phyloP scores from a whole-genome alignment of 2,888 invertebrate genomes.

The Sphaerophoria rueppellii region DNA sequence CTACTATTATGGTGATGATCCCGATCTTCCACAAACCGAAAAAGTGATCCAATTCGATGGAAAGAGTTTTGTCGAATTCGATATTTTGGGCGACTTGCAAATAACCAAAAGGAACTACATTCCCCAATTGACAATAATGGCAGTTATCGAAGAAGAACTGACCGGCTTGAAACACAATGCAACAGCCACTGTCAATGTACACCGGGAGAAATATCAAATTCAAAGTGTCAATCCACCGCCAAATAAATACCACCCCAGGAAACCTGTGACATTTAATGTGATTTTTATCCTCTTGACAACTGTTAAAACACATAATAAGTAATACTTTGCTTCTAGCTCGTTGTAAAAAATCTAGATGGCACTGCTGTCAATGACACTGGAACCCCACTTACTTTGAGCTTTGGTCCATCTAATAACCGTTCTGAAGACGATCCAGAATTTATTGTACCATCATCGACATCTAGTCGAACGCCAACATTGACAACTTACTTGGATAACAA shows the following conservation, averaged over 20 bases:
- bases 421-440: conserved; percentile 21
- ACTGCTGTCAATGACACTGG: conserved; percentile 85
- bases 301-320: background rate
- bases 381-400: conserved; percentile 83
- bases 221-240: conserved; percentile 90
- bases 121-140: conserved; percentile 85
- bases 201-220: conserved; percentile 89
- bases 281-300: conserved; percentile 75
- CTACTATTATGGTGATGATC: conserved; percentile 63
- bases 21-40: conserved; percentile 82
- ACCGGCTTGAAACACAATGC: conserved; percentile 92
- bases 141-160: conserved; percentile 94
- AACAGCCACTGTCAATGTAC: conserved; percentile 88
- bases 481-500: conserved; percentile 84
- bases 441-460: background rate
- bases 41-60: conserved; percentile 88
- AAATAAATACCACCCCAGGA: conserved; percentile 92
- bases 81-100: conserved; percentile 87
- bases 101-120: conserved; percentile 83
- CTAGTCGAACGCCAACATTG: conserved; percentile 79
- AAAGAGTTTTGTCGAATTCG: conserved; percentile 87
- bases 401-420: conserved; percentile 72
- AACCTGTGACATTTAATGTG: conserved; percentile 92
- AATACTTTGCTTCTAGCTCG: conserved; percentile 82
- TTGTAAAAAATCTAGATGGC: conserved; percentile 88